Base-by-base conservation (phyloP, 2,113 vertebrate genomes). In the Macquaria australasica region DNA sequence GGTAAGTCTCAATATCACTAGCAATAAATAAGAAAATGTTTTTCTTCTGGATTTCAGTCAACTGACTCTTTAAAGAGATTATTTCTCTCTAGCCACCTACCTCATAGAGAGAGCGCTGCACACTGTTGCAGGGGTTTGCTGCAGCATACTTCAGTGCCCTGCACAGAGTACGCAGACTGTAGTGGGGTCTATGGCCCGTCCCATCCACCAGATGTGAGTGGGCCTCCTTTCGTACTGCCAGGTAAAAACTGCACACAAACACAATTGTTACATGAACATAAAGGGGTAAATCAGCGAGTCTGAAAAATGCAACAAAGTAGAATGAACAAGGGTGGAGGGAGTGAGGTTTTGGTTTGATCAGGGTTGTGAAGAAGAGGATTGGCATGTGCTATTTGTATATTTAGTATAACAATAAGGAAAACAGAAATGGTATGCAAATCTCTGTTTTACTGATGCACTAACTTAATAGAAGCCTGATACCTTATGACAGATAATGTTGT, bases 41-140 rank as follows among this genome's bases (percentile, higher is more conserved):
- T 6, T 58, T 67, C 48, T n/a, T 55, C 64, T 79, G 16, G 15
- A 62, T 64, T 55, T 50, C 4, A 53, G 25, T 31, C 39, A 20
- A 55, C 4, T 31, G 41, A 21, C 55, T 4, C 39, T 64, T 39
- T n/a, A 2, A 41, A 31, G 12, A 21, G 21, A 73, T 23, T 0
- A 4, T 23, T 23, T 37, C 39, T 71, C 6, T n/a, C 1, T 10
- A 1, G 6, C 3, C 0, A 31, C 89, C 67, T 67, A 99, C 98
- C 98, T 99, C 98, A 66, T 98, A 99, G 4, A 99, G 96, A 0
- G 98, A 99, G 63, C 98, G 97, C 77, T 97, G 96, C 53, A 98
- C 93, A 56, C 79, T 98, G 93, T 91, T 85, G 90, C 98, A 99
- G 0, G 97, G 97, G 87, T 99, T 98, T 15, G 90, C 91, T 0